A percentile compares a stretch with the other conserved stretches of the same genome.
Evolutionary conservation across 1,140 invertebrate genomes (phyloP).

Genomic region (Phenacoccus solenopsis): DNA sequence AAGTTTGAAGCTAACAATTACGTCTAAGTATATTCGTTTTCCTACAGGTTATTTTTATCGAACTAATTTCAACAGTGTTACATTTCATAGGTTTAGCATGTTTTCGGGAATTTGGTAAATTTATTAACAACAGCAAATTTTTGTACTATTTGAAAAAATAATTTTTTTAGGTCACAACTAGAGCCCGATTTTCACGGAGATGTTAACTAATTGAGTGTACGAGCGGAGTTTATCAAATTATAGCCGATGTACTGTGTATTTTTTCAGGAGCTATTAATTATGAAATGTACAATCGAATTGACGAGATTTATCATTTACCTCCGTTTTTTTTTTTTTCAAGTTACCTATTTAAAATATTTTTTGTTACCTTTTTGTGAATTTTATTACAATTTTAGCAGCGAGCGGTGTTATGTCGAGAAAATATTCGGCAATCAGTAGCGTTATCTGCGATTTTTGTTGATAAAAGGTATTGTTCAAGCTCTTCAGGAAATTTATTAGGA

Average conservation of each 20-base stretch:
- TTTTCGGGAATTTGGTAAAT: neutral
- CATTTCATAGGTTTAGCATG: neutral
- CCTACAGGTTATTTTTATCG: neutral
- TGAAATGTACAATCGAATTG: too few species aligned
- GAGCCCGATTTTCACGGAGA: neutral
- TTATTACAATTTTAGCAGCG: too few species aligned
- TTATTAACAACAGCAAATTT: neutral
- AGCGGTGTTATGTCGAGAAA: too few species aligned
- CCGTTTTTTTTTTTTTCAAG: too few species aligned
- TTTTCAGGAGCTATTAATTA: neutral
- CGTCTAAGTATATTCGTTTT: neutral
- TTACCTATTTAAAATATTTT: too few species aligned
- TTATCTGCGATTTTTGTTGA: too few species aligned
- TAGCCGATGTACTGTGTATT: neutral
- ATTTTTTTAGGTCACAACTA: slow-evolving; percentile 1
- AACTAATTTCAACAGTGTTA: neutral
- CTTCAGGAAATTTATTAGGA: too few species aligned
- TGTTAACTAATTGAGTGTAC: neutral
- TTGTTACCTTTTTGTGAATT: too few species aligned
- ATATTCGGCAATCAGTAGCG: too few species aligned
- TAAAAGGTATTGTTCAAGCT: too few species aligned
- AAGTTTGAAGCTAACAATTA: neutral
- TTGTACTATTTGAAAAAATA: neutral
- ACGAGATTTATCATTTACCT: too few species aligned
- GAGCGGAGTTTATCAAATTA: neutral